Conservation (phyloP, 2,888 invertebrate species). For the Gastrophysa polygoni region DNA sequence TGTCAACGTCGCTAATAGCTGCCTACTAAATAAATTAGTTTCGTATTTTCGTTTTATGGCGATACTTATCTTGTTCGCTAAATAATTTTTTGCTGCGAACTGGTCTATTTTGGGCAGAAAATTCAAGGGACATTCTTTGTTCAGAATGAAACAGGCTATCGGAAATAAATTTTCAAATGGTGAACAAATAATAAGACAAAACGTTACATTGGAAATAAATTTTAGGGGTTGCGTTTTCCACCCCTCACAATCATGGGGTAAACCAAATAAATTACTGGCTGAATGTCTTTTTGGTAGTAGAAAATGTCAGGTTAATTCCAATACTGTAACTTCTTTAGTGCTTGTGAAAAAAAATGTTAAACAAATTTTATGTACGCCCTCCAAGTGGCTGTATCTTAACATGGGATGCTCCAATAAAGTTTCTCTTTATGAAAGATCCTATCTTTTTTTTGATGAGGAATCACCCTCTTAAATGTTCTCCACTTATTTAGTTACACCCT, state of each 20-base stretch:
- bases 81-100: too few species aligned
- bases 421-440: background rate
- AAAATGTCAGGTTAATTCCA: background rate
- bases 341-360: background rate
- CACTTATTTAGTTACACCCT: too few species aligned
- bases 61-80: too few species aligned
- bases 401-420: background rate
- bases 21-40: too few species aligned
- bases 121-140: slow-evolving; percentile 16
- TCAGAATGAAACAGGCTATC: slow-evolving; percentile 20
- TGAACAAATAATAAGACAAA: background rate
- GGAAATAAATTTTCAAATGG: slow-evolving; percentile 15
- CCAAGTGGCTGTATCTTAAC: background rate
- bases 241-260: background rate
- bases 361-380: background rate
- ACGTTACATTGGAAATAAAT: background rate
- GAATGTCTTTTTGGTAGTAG: background rate
- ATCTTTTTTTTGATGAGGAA: too few species aligned
- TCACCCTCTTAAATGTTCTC: too few species aligned
- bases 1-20: too few species aligned
- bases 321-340: slow-evolving; percentile 1
- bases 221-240: slow-evolving; percentile 1
- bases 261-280: background rate
- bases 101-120: too few species aligned
- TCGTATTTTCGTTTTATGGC: too few species aligned